Conservation (phyloP, 1,140 invertebrate genomes). For the Drosophila suzukii region DNA sequence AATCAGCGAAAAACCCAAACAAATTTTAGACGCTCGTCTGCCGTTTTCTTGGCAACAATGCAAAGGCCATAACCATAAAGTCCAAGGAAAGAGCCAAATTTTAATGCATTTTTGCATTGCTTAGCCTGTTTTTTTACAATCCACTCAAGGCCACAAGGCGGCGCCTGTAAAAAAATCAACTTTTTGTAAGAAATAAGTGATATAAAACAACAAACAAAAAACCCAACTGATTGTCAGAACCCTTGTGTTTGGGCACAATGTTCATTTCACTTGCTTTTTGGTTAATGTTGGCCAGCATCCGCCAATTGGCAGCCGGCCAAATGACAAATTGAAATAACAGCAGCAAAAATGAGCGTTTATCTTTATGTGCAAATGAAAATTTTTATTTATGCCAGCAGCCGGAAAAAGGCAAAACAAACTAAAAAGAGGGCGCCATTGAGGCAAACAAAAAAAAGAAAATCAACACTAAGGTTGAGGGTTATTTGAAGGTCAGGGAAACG, state of each 20-base stretch:
- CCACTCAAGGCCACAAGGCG: slow-evolving; percentile 28
- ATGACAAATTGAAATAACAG: slow-evolving; percentile 80
- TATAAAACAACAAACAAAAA: slow-evolving; percentile 23
- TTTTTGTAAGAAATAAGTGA: slow-evolving; percentile 36
- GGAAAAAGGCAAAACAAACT: slow-evolving; percentile 69
- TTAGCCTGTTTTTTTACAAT: slow-evolving; percentile 44
- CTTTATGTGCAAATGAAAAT: slow-evolving; percentile 80
- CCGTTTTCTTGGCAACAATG: slow-evolving; percentile 60
- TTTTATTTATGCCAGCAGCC: slow-evolving; percentile 75
- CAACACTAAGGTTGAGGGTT: slow-evolving; percentile 59
- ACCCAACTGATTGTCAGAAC: slow-evolving; percentile 44
- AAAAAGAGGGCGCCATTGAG: slow-evolving; percentile 54
- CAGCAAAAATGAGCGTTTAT: slow-evolving; percentile 73
- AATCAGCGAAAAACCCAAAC: slow-evolving; percentile 40
- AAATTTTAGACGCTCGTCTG: slow-evolving; percentile 54
- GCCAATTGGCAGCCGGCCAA: slow-evolving; percentile 71
- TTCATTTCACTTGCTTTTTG: slow-evolving; percentile 63
- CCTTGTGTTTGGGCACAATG: slow-evolving; percentile 34
- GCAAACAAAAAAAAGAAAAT: slow-evolving; percentile 42
- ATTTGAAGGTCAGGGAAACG: slow-evolving; percentile 69
- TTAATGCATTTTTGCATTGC: slow-evolving; percentile 47
- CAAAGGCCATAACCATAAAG: slow-evolving; percentile 53
- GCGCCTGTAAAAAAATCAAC: slow-evolving; percentile 46
- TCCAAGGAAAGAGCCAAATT: slow-evolving; percentile 26
- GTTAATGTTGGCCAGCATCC: slow-evolving; percentile 67